Evolutionary conservation across 2,888 invertebrate genomes (phyloP).

Genomic region (Seladonia tumulorum): DNA sequence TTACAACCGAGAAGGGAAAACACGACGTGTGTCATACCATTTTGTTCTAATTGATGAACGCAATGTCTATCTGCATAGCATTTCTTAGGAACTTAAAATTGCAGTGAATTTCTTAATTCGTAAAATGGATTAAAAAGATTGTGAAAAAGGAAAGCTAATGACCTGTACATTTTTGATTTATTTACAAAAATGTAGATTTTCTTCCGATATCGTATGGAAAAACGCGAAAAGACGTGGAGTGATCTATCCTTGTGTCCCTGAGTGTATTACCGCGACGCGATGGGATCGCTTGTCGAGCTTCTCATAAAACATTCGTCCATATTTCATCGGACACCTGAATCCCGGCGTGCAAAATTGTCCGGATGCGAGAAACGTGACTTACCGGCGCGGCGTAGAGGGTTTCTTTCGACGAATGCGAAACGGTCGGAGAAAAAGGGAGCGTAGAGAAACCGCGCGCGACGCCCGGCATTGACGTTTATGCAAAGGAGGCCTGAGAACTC

Average conservation of each 20-base stretch:
- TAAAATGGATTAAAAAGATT: no score
- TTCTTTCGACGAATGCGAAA: constrained; percentile 7
- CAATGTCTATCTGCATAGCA: no score
- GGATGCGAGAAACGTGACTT: background rate
- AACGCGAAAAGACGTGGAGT: no score
- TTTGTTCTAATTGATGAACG: no score
- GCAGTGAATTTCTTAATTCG: no score
- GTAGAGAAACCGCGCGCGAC: background rate
- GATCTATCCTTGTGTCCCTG: no score
- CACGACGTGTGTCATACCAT: no score
- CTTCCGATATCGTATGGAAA: background rate
- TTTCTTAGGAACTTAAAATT: no score
- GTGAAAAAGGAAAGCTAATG: no score
- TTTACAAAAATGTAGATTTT: no score
- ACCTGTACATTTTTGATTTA: no score
- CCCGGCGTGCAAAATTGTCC: background rate
- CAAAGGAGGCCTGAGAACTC: constrained; percentile 26
- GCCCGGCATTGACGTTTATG: constrained; percentile 23
- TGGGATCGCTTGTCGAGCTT: background rate
- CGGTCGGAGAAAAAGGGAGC: background rate
- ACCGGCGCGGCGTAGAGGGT: background rate
- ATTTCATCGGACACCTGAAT: background rate
- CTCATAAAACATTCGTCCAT: background rate
- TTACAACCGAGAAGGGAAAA: no score
- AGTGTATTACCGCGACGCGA: background rate